These are phyloP conservation scores for Drosophila dunni DNA, from an alignment of 1,140 invertebrate genomes.

Conservation along the genomic window DNA sequence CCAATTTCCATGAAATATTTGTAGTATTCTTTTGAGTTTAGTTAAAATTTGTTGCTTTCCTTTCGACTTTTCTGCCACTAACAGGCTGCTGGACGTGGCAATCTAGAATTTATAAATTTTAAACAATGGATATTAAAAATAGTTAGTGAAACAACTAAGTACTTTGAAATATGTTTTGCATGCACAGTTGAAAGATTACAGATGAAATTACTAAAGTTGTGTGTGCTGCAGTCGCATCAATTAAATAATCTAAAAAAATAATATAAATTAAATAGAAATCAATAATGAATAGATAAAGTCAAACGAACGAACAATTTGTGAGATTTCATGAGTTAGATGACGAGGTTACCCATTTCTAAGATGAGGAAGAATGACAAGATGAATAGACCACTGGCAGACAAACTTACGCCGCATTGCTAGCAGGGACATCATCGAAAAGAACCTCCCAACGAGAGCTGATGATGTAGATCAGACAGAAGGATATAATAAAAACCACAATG, in stretches of 20 bases:
- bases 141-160: background rate
- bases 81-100: slow-evolving; percentile 64
- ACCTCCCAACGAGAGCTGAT: slow-evolving; percentile 88
- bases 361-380: background rate
- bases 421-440: slow-evolving; percentile 86
- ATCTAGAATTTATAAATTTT: slow-evolving; percentile 54
- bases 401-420: slow-evolving; percentile 83
- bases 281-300: background rate
- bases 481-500: slow-evolving; percentile 87
- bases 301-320: background rate
- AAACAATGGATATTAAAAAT: slow-evolving; percentile 8
- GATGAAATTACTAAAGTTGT: slow-evolving; percentile 37
- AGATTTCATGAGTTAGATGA: background rate
- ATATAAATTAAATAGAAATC: slow-evolving; percentile 34
- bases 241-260: slow-evolving; percentile 76
- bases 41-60: slow-evolving; percentile 7
- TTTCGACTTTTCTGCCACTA: slow-evolving; percentile 39
- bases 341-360: background rate
- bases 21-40: slow-evolving; percentile 11
- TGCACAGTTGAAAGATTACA: slow-evolving; percentile 50
- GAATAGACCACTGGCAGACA: background rate
- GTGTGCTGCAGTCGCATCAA: slow-evolving; percentile 52
- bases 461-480: slow-evolving; percentile 89
- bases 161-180: slow-evolving; percentile 38
- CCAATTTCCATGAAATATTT: background rate